phyloP scores from a whole-genome alignment of 2,888 invertebrate genomes.

The Lasioglossum lativentre region DNA sequence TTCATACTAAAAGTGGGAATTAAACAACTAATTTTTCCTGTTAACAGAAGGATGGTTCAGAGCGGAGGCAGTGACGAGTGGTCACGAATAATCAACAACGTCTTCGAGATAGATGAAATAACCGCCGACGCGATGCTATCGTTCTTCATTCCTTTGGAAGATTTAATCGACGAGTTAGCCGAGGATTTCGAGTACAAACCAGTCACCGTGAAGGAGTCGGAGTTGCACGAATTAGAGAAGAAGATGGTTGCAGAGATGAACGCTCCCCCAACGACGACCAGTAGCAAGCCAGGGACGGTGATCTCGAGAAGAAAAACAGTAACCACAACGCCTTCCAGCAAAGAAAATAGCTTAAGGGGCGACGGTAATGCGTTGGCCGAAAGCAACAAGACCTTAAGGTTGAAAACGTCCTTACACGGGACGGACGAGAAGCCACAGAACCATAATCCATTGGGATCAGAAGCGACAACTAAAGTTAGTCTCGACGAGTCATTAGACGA shows the following conservation, averaged over 20 bases:
- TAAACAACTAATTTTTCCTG: neutral
- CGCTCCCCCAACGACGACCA: slow-evolving; percentile 72
- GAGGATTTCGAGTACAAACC: slow-evolving; percentile 61
- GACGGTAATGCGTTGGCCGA: neutral
- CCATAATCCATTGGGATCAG: slow-evolving; percentile 1
- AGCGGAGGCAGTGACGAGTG: slow-evolving; percentile 73
- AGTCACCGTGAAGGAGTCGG: slow-evolving; percentile 65
- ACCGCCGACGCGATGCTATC: slow-evolving; percentile 65
- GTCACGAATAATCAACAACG: slow-evolving; percentile 66
- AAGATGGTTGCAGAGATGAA: slow-evolving; percentile 69
- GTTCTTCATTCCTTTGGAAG: slow-evolving; percentile 76
- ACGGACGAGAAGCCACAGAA: slow-evolving; percentile 31
- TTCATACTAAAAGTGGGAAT: neutral
- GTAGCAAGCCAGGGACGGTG: slow-evolving; percentile 63
- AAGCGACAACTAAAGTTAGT: slow-evolving; percentile 32
- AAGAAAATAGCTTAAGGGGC: slow-evolving; percentile 20
- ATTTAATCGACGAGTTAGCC: slow-evolving; percentile 73
- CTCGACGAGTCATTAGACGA: slow-evolving; percentile 36
- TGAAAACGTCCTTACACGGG: slow-evolving; percentile 44
- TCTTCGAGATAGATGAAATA: slow-evolving; percentile 72
- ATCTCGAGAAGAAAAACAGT: slow-evolving; percentile 29
- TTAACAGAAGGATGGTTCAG: slow-evolving; percentile 75
- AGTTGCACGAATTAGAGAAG: slow-evolving; percentile 74
- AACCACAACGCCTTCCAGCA: neutral
- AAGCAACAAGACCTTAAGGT: slow-evolving; percentile 30